Conservation (phyloP, 2,888 invertebrate genomes). For the Thereva unica region DNA sequence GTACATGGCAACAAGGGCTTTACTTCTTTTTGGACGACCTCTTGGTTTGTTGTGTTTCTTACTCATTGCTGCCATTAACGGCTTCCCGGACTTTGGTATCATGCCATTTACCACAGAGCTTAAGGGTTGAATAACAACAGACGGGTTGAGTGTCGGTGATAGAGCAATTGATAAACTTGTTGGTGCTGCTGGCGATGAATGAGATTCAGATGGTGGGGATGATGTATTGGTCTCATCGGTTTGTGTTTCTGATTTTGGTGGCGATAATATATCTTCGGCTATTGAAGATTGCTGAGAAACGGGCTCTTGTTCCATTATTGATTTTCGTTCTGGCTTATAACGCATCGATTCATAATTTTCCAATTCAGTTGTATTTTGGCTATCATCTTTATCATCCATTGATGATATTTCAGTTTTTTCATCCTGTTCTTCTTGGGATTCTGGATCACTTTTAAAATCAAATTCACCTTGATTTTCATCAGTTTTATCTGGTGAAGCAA, state of each 20-base stretch:
- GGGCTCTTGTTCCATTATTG: slow-evolving; percentile 47
- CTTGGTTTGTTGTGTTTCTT: slow-evolving; percentile 55
- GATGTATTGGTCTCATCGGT: slow-evolving; percentile 55
- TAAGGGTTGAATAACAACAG: slow-evolving; percentile 38
- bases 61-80: slow-evolving; percentile 52
- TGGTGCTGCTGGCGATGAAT: slow-evolving; percentile 48
- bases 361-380: background rate
- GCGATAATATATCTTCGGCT: slow-evolving; percentile 46
- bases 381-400: background rate
- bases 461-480: background rate
- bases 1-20: slow-evolving; percentile 61
- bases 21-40: slow-evolving; percentile 58
- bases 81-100: slow-evolving; percentile 57
- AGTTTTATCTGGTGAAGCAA: background rate
- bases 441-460: slow-evolving; percentile 8
- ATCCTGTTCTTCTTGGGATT: slow-evolving; percentile 8
- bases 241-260: slow-evolving; percentile 54
- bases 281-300: slow-evolving; percentile 26
- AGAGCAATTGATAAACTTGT: background rate
- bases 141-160: slow-evolving; percentile 28
- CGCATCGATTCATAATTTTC: slow-evolving; percentile 7
- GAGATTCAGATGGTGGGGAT: slow-evolving; percentile 52
- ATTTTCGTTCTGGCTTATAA: slow-evolving; percentile 11
- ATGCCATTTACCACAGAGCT: slow-evolving; percentile 51
- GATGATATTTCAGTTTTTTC: background rate